Evolutionary conservation across 2,113 vertebrate genomes (phyloP).

Genomic region (Zosterops lateralis): DNA sequence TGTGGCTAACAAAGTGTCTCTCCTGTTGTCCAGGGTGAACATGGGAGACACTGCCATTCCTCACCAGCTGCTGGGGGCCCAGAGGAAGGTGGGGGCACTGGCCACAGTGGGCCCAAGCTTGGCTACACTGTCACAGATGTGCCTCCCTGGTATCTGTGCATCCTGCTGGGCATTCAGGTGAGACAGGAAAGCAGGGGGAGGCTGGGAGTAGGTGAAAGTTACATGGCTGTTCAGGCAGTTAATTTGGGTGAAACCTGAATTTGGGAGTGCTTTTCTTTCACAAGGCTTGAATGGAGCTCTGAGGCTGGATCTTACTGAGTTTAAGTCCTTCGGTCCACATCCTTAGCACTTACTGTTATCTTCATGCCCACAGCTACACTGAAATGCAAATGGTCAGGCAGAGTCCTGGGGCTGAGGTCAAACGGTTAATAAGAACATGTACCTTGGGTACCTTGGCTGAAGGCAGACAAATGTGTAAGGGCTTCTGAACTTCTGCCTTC

Average conservation of each 20-base stretch:
- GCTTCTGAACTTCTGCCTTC: not conserved
- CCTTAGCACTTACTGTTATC: not conserved
- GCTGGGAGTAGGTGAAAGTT: not conserved
- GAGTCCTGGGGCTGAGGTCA: not conserved
- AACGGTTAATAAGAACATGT: not conserved
- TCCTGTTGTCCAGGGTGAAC: slow-evolving; percentile 52
- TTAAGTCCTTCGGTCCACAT: not conserved
- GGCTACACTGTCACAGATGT: slow-evolving; percentile 83
- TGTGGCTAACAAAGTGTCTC: not conserved
- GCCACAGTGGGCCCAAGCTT: slow-evolving; percentile 62
- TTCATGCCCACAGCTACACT: not conserved
- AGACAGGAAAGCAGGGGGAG: not conserved
- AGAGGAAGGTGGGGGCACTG: not conserved
- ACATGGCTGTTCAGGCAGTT: not conserved
- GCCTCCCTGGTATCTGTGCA: slow-evolving; percentile 92
- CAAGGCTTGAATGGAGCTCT: not conserved
- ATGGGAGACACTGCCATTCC: not conserved
- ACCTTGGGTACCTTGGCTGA: not conserved
- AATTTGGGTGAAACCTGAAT: not conserved
- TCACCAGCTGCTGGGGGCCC: not conserved
- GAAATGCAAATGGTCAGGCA: not conserved
- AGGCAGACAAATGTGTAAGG: not conserved
- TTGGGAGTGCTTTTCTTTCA: not conserved
- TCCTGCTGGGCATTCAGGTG: slow-evolving; percentile 92
- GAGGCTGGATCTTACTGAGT: not conserved